Evolutionary conservation across 1,140 invertebrate genomes (phyloP).

Genomic region (Watersipora subatra): DNA sequence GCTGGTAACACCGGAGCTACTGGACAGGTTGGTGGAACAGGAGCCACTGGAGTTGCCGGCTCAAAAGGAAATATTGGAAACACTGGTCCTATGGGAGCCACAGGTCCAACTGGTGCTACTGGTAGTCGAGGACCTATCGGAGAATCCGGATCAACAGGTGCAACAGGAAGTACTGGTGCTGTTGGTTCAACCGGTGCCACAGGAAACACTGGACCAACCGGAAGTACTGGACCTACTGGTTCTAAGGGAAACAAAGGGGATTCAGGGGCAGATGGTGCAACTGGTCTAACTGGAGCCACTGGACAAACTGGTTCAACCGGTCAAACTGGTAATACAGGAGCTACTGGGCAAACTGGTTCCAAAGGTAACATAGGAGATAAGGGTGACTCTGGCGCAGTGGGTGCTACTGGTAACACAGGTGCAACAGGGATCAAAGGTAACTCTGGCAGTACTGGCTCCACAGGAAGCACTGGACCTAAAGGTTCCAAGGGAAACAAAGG

Average conservation of each 20-base stretch:
- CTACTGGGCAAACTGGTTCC: not conserved
- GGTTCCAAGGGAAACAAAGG: conserved; percentile 5
- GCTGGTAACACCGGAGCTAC: not conserved
- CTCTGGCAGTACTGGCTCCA: not conserved
- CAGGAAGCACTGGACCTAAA: not conserved
- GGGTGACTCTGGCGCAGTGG: not conserved
- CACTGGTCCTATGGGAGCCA: not conserved
- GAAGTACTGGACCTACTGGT: conserved; percentile 2
- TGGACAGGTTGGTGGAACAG: not conserved
- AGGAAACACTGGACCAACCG: not conserved
- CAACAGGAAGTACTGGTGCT: not conserved
- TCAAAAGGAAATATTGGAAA: not conserved
- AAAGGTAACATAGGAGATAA: not conserved
- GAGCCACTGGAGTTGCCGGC: not conserved
- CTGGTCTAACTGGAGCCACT: not conserved
- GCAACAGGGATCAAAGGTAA: not conserved
- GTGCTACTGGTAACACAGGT: not conserved
- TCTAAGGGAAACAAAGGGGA: conserved; percentile 6
- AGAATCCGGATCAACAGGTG: not conserved
- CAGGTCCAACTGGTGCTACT: not conserved
- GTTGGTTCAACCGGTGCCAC: not conserved
- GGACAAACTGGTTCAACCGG: not conserved
- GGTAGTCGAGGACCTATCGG: not conserved
- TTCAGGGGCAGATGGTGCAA: not conserved
- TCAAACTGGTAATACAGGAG: conserved; percentile 2